Percentiles rank a stretch among this genome's conserved stretches.
These are phyloP conservation scores for Actinostola sp. DNA, from an alignment of 92 coral and sea anemone genomes.

Conservation along the genomic window DNA sequence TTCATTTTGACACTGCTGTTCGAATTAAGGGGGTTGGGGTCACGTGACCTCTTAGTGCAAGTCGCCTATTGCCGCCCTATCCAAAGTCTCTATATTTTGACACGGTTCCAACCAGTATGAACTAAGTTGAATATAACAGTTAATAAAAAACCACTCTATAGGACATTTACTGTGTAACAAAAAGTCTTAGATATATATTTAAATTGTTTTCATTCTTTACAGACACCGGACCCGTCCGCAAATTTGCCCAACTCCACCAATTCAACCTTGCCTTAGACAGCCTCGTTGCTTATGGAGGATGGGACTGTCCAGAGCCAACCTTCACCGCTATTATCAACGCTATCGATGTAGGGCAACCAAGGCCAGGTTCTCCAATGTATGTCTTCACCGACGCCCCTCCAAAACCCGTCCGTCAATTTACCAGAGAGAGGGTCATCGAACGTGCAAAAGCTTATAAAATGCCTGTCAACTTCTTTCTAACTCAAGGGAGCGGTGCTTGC, in stretches of 20 bases:
- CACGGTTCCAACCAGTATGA: too few relatives aligned
- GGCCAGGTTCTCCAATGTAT: slow-evolving; percentile 54
- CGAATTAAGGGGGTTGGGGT: too few relatives aligned
- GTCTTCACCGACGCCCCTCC: slow-evolving; percentile 71
- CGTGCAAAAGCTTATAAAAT: slow-evolving; percentile 30
- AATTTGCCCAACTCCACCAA: not conserved
- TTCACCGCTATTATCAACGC: slow-evolving; percentile 63
- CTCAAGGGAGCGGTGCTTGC: not conserved
- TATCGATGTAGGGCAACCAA: slow-evolving; percentile 40
- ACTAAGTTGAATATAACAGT: too few relatives aligned
- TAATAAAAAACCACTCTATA: too few relatives aligned
- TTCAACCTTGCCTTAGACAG: not conserved
- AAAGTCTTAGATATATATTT: too few relatives aligned
- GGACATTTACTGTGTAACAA: too few relatives aligned
- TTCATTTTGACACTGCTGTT: too few relatives aligned
- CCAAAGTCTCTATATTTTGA: too few relatives aligned
- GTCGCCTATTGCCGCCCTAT: too few relatives aligned
- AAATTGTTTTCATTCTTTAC: not conserved
- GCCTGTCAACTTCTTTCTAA: slow-evolving; percentile 49
- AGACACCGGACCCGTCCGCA: not conserved
- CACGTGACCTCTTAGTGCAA: too few relatives aligned
- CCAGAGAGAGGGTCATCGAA: slow-evolving; percentile 43
- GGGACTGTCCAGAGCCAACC: slow-evolving; percentile 56
- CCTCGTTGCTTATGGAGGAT: slow-evolving; percentile 21
- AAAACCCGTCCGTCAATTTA: slow-evolving; percentile 32